Conservation (phyloP, 2,888 invertebrate species). For the Netelia fuscicornis region DNA sequence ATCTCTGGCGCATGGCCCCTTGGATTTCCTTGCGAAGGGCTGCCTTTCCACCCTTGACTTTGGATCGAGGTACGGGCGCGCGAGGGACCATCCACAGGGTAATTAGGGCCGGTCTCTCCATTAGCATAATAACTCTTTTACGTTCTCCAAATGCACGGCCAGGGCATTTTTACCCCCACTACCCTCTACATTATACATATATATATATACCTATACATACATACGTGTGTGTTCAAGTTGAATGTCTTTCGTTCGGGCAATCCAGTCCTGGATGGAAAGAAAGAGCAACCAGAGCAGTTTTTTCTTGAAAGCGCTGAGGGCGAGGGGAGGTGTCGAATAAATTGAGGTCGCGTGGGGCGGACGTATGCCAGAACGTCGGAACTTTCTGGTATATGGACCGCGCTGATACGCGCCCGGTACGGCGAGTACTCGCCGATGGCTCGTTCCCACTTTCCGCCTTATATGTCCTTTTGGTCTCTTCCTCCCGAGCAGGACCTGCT, state of each 20-base stretch:
- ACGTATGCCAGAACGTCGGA: conserved; percentile 77
- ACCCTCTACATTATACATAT: background rate
- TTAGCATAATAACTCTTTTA: conserved; percentile 84
- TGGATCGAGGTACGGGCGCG: conserved; percentile 34
- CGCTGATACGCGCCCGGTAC: conserved; percentile 72
- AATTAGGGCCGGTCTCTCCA: conserved; percentile 78
- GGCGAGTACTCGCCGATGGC: conserved; percentile 33
- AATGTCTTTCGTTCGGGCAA: conserved; percentile 45
- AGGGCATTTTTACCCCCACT: conserved; percentile 33
- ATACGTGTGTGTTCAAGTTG: background rate
- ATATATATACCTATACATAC: background rate
- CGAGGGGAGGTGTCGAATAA: conserved; percentile 85
- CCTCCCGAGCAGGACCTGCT: conserved; percentile 26
- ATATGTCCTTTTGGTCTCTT: conserved; percentile 35
- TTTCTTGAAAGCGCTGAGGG: conserved; percentile 76
- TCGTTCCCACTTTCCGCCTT: conserved; percentile 41
- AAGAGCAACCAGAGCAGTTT: conserved; percentile 74
- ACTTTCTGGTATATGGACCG: conserved; percentile 74
- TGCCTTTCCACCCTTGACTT: conserved; percentile 53
- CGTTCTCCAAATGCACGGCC: conserved; percentile 65
- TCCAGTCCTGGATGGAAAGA: conserved; percentile 19
- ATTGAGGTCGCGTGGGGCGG: conserved; percentile 84
- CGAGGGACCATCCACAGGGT: conserved; percentile 66
- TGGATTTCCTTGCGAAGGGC: conserved; percentile 58
- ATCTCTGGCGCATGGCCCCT: conserved; percentile 57